Conservation (phyloP, 2,113 vertebrate genomes). For the Gymnogyps californianus region DNA sequence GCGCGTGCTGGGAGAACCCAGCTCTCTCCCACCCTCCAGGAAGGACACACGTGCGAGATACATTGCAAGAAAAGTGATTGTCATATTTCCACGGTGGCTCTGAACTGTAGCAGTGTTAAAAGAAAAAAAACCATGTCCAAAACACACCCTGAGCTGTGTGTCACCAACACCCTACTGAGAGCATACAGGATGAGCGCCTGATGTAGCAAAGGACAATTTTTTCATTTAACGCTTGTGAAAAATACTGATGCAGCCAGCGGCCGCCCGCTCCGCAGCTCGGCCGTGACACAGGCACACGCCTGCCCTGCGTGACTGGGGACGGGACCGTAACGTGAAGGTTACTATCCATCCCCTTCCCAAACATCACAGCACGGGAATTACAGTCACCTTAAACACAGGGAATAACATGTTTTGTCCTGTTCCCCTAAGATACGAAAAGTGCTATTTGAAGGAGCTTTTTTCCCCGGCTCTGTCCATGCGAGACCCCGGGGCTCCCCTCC, state of each 20-base stretch:
- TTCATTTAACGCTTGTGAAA: background rate
- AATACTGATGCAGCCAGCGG: rapidly evolving
- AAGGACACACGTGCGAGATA: rapidly evolving
- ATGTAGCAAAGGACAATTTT: background rate
- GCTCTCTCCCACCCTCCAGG: background rate
- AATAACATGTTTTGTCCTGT: background rate
- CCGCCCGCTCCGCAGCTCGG: background rate
- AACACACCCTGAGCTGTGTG: background rate
- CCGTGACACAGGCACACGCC: background rate
- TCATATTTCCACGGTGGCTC: rapidly evolving
- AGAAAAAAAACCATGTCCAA: background rate
- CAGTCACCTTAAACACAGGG: background rate
- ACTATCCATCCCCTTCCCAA: background rate
- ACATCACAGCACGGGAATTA: background rate
- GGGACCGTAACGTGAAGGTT: rapidly evolving
- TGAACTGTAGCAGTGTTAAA: background rate
- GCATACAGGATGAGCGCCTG: rapidly evolving
- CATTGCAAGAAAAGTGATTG: rapidly evolving
- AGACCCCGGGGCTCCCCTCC: background rate
- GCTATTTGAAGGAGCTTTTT: background rate
- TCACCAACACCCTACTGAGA: background rate
- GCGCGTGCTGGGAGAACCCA: background rate
- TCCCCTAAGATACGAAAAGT: rapidly evolving
- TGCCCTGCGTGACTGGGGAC: background rate
- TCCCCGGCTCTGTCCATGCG: rapidly evolving